Percentiles rank a stretch among this genome's conserved stretches.
Conservation (phyloP, 2,888 invertebrate species). For the Diploptera punctata region DNA sequence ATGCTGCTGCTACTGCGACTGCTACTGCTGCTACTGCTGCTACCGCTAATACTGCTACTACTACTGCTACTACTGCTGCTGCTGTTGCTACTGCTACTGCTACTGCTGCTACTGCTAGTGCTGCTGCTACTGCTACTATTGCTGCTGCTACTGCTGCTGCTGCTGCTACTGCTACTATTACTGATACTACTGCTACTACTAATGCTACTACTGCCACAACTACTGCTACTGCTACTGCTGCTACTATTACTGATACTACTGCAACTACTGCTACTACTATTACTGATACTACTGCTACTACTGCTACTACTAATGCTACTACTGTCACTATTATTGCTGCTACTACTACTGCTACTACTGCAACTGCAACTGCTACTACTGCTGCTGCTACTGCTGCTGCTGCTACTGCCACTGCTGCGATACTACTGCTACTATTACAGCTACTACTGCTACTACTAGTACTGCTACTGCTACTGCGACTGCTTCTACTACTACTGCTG, state of each 20-base stretch:
- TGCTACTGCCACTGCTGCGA: no score
- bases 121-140: neutral
- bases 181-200: no score
- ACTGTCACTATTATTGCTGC: neutral
- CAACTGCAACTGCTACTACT: neutral
- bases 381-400: no score
- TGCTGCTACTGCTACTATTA: neutral
- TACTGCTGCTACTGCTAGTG: neutral
- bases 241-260: no score
- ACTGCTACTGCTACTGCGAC: no score
- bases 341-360: neutral
- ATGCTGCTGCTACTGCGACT: no score
- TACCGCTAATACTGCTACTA: neutral
- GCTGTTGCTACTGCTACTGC: neutral
- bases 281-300: neutral
- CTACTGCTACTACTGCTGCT: neutral
- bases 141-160: neutral
- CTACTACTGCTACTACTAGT: neutral
- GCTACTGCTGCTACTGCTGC: neutral
- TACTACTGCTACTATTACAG: neutral
- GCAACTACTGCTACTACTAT: no score
- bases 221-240: no score
- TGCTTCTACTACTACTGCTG: no score
- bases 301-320: no score
- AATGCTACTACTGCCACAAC: no score